A percentile compares a stretch with the other conserved stretches of the same genome.
Conservation (phyloP, 2,797 vertebrate species). For the Spondyliosoma cantharus region DNA sequence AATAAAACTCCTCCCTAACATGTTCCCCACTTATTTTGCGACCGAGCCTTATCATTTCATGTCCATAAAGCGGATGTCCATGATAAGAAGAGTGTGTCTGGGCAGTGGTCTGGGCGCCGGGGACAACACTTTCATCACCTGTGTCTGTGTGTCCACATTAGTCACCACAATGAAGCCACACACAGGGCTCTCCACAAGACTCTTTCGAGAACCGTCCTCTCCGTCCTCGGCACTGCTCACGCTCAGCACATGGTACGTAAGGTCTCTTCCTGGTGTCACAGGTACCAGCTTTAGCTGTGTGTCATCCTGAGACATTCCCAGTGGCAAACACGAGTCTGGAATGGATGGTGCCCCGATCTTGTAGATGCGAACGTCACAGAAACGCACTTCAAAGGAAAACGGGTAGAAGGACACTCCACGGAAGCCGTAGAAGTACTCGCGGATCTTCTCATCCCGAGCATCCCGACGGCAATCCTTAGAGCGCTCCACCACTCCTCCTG, state of each 20-base stretch:
- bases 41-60: slow-evolving; percentile 84
- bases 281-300: slow-evolving; percentile 98
- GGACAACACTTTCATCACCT: slow-evolving; percentile 95
- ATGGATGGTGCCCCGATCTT: slow-evolving; percentile 98
- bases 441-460: slow-evolving; percentile 93
- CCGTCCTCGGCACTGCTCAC: slow-evolving; percentile 90
- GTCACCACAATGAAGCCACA: slow-evolving; percentile 98
- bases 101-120: slow-evolving; percentile 94
- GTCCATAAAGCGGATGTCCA: slow-evolving; percentile 99
- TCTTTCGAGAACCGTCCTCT: slow-evolving; percentile 76
- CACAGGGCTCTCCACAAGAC: slow-evolving; percentile 85
- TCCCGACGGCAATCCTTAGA: slow-evolving; percentile 97
- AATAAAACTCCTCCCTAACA: background rate
- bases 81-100: slow-evolving; percentile 95
- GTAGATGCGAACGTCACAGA: slow-evolving; percentile 97
- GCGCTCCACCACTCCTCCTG: slow-evolving; percentile 94
- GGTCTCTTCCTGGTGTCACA: slow-evolving; percentile 94
- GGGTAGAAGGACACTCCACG: slow-evolving; percentile 93
- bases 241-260: slow-evolving; percentile 96
- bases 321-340: slow-evolving; percentile 95
- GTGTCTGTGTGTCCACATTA: slow-evolving; percentile 92
- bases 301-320: slow-evolving; percentile 99
- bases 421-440: slow-evolving; percentile 98
- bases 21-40: background rate
- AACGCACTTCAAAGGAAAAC: slow-evolving; percentile 96